These are phyloP conservation scores for Xiphias gladius DNA, from an alignment of 2,113 vertebrate genomes.

Conservation along the genomic window DNA sequence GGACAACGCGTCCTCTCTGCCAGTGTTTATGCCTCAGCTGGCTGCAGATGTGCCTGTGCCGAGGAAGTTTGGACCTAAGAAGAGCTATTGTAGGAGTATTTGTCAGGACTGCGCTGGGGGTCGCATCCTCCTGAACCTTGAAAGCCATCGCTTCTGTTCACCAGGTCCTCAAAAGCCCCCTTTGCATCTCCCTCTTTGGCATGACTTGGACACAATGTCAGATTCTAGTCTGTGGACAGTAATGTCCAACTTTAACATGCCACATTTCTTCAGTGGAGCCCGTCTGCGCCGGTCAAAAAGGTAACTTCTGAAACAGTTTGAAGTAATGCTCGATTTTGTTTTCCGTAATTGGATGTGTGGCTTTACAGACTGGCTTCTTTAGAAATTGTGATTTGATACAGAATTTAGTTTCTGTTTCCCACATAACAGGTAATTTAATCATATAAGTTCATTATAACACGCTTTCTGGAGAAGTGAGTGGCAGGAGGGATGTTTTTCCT, in stretches of 20 bases:
- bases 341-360: background rate
- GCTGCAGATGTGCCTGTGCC: constrained; percentile 77
- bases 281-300: constrained; percentile 95
- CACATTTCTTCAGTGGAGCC: constrained; percentile 89
- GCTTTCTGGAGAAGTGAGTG: constrained; percentile 7
- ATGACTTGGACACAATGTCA: constrained; percentile 87
- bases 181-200: constrained; percentile 66
- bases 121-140: constrained; percentile 40
- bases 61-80: constrained; percentile 64
- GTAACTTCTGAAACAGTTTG: constrained; percentile 78
- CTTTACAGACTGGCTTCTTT: background rate
- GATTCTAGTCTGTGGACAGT: constrained; percentile 91
- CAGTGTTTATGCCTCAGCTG: constrained; percentile 78
- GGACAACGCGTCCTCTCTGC: constrained; percentile 75
- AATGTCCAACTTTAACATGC: constrained; percentile 92
- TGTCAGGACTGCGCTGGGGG: constrained; percentile 54
- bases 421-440: background rate
- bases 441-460: background rate
- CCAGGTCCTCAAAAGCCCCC: constrained; percentile 53
- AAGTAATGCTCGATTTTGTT: background rate
- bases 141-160: constrained; percentile 53
- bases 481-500: constrained; percentile 1
- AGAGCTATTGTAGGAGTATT: constrained; percentile 41
- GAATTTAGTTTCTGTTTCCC: background rate
- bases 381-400: background rate